Evolutionary conservation across 2,113 vertebrate genomes (phyloP).

Genomic region (Eolophus roseicapilla): DNA sequence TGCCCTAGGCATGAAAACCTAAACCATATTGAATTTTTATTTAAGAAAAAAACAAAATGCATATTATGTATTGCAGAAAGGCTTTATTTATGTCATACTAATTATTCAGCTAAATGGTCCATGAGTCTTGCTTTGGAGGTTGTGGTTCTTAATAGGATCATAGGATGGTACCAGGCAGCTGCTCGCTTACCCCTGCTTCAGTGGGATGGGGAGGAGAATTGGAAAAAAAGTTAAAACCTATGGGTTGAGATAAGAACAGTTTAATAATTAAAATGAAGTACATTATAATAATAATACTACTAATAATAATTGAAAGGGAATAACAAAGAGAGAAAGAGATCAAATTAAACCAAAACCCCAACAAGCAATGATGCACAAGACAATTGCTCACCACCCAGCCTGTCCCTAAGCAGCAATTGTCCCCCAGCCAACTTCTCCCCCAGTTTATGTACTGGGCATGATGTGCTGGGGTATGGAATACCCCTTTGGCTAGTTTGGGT

Average conservation of each 20-base stretch:
- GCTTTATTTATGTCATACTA: fast-evolving
- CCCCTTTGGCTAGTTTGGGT: neutral
- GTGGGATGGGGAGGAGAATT: neutral
- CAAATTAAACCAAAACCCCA: neutral
- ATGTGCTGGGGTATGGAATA: neutral
- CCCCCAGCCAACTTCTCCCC: neutral
- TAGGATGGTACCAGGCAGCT: neutral
- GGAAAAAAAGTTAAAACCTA: neutral
- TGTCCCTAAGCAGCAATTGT: neutral
- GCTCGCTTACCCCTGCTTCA: neutral
- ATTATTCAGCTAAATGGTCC: neutral
- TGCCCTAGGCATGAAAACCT: neutral
- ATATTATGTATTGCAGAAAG: fast-evolving
- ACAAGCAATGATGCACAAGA: neutral
- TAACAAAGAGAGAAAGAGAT: neutral
- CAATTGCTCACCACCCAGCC: neutral
- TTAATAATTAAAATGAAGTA: neutral
- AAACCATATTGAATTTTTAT: neutral
- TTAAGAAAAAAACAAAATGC: neutral
- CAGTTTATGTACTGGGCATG: neutral
- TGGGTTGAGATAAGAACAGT: neutral
- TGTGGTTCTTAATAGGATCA: neutral
- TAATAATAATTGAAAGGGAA: neutral
- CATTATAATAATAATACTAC: neutral
- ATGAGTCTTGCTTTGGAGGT: neutral